Percentiles rank a stretch among this genome's conserved stretches.
phyloP scores from a whole-genome alignment of 1,140 invertebrate species.

The Drosophila takahashii region DNA sequence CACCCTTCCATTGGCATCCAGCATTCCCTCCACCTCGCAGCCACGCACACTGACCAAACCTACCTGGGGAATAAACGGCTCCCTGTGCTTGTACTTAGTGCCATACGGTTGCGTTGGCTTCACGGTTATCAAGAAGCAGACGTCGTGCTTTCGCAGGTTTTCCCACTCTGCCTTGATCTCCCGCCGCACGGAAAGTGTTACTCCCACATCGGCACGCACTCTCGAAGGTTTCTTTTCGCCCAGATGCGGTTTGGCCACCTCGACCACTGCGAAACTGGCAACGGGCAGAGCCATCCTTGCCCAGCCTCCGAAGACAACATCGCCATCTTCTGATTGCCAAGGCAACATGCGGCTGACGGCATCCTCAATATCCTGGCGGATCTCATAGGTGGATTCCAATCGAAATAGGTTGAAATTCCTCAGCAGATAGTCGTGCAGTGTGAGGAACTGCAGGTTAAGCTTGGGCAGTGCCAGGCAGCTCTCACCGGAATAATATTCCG shows the following conservation, averaged over 20 bases:
- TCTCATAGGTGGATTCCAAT: constrained; percentile 99
- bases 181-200: constrained; percentile 94
- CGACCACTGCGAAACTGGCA: constrained; percentile 96
- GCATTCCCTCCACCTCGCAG: constrained; percentile 99
- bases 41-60: constrained; percentile 96
- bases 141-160: constrained; percentile 97
- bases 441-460: constrained; percentile 99
- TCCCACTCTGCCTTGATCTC: constrained; percentile 99
- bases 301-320: constrained; percentile 97
- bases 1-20: constrained; percentile 97
- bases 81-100: constrained; percentile 92
- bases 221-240: constrained; percentile 97
- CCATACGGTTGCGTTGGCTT: constrained; percentile 92
- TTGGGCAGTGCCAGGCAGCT: constrained; percentile 98
- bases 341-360: constrained; percentile 96
- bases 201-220: constrained; percentile 96
- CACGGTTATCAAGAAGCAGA: constrained; percentile 97
- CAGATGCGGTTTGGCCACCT: constrained; percentile 95
- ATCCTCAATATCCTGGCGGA: constrained; percentile 99
- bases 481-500: constrained; percentile 98
- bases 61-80: constrained; percentile 95
- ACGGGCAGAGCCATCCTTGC: constrained; percentile 99
- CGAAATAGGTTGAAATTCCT: constrained; percentile 99
- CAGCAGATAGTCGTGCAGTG: constrained; percentile 98
- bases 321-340: constrained; percentile 95